A percentile compares a stretch with the other conserved stretches of the same genome.
These are phyloP conservation scores for Bombus ignitus DNA, from an alignment of 1,140 invertebrate species.

Conservation along the genomic window DNA sequence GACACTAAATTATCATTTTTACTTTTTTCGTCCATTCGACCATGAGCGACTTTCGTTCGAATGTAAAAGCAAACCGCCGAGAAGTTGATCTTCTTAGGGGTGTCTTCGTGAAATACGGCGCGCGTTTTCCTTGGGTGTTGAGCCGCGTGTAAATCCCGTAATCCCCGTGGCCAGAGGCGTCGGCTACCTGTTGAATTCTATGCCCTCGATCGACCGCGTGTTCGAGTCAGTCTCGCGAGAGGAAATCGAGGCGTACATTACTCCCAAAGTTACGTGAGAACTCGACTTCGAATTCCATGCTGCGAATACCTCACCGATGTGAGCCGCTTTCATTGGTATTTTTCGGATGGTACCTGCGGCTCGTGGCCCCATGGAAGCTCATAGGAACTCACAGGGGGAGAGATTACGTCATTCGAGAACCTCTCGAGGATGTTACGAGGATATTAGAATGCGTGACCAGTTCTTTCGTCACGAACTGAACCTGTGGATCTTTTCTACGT, in stretches of 20 bases:
- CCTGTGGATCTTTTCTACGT: background rate
- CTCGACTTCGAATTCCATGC: conserved; percentile 29
- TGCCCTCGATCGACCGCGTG: conserved; percentile 3
- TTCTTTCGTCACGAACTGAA: background rate
- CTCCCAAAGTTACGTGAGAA: conserved; percentile 52
- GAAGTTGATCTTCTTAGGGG: conserved; percentile 21
- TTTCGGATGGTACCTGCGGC: background rate
- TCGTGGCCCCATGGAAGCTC: background rate
- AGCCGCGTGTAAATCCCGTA: background rate
- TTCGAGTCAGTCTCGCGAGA: background rate
- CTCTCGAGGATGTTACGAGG: background rate
- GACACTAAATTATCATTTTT: too few relatives aligned
- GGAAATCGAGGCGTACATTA: conserved; percentile 35
- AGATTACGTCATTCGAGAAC: background rate
- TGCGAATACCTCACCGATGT: background rate
- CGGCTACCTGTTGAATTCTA: conserved; percentile 57
- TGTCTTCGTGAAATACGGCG: conserved; percentile 3
- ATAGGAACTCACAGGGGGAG: background rate
- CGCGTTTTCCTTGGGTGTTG: background rate
- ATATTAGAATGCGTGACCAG: background rate
- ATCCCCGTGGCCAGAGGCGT: background rate
- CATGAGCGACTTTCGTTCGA: background rate
- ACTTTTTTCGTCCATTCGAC: too few relatives aligned
- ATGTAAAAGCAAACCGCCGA: background rate
- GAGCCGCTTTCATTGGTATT: background rate